Evolutionary conservation across 64 coral and sea anemone species (phyloP).

Genomic region (Stylophora pistillata): DNA sequence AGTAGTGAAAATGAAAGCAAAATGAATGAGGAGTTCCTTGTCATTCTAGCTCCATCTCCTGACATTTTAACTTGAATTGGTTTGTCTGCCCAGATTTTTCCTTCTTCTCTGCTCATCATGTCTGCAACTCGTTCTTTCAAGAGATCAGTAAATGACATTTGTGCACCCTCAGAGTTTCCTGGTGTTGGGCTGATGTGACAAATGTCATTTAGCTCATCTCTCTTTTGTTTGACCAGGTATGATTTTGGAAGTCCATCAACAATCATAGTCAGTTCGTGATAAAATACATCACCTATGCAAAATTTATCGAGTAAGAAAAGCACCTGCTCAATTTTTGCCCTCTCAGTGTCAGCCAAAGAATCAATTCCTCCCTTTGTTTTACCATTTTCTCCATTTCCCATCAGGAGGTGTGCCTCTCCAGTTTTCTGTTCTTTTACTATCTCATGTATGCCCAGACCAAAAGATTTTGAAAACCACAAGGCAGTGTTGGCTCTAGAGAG

Average conservation of each 20-base stretch:
- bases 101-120: too few species aligned
- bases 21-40: constrained; percentile 16
- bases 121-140: too few species aligned
- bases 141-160: too few species aligned
- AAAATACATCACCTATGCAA: constrained; percentile 24
- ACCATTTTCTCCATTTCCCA: too few species aligned
- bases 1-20: constrained; percentile 38
- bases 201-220: constrained; percentile 5
- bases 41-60: too few species aligned
- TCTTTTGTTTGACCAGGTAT: constrained; percentile 31
- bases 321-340: constrained; percentile 22
- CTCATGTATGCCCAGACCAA: constrained; percentile 36
- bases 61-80: too few species aligned
- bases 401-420: not conserved
- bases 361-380: too few species aligned
- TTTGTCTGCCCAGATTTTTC: constrained; percentile 21
- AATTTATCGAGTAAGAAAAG: constrained; percentile 38
- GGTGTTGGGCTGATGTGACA: constrained; percentile 25
- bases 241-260: constrained; percentile 14
- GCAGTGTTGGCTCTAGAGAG: constrained; percentile 38
- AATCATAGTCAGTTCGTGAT: constrained; percentile 6
- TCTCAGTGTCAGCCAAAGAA: not conserved
- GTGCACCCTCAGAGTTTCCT: too few species aligned
- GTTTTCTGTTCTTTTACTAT: not conserved
- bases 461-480: constrained; percentile 53